Percentiles rank a stretch among this genome's conserved stretches.
Conservation (phyloP, 1,140 invertebrate genomes). For the Drosophila melanica region DNA sequence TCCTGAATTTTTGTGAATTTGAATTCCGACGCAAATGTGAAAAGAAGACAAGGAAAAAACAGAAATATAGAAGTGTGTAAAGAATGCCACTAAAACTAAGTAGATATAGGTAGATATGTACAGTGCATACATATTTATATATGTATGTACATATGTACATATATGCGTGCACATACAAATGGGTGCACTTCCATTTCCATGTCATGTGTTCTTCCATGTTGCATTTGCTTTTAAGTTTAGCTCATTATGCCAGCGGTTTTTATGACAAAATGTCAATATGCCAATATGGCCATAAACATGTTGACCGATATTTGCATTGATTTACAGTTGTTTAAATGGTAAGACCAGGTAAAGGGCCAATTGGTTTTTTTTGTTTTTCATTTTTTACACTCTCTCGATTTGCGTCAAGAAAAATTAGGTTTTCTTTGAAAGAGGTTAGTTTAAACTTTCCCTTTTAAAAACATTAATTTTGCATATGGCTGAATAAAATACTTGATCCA, state of each 20-base stretch:
- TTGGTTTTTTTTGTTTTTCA: background rate
- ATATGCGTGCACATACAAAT: background rate
- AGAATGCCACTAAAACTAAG: slow-evolving; percentile 39
- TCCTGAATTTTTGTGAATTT: no score
- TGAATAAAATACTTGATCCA: no score
- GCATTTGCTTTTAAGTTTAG: slow-evolving; percentile 48
- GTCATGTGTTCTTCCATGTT: background rate
- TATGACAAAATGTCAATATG: slow-evolving; percentile 10
- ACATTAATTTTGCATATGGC: no score
- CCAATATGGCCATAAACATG: slow-evolving; percentile 25
- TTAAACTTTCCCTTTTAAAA: no score
- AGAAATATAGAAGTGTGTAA: slow-evolving; percentile 15
- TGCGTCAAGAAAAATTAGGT: no score
- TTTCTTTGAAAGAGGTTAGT: no score
- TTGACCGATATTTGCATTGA: slow-evolving; percentile 48
- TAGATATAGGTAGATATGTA: slow-evolving; percentile 1
- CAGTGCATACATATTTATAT: background rate
- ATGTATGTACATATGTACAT: background rate
- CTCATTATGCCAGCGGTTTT: slow-evolving; percentile 67
- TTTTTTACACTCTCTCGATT: background rate
- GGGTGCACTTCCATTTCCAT: background rate
- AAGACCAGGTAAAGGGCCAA: background rate
- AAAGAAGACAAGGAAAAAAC: slow-evolving; percentile 11
- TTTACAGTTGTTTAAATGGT: slow-evolving; percentile 32
- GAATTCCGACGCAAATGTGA: background rate